Percentiles rank a stretch among this genome's conserved stretches.
These are phyloP conservation scores for Aphis craccivora DNA, from an alignment of 1,140 invertebrate genomes.

Conservation along the genomic window DNA sequence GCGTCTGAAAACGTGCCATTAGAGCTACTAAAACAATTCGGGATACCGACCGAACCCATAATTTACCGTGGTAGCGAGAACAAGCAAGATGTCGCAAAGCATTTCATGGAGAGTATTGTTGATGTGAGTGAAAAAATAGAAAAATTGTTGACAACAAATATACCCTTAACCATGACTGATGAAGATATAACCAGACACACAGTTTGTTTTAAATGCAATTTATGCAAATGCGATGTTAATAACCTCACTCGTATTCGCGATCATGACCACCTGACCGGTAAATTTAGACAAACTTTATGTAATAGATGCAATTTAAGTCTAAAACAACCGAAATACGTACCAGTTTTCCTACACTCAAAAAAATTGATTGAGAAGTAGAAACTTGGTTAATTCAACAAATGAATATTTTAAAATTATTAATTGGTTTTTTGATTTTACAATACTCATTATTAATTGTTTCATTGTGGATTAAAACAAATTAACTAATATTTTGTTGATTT, in stretches of 20 bases:
- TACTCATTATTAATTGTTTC: no score
- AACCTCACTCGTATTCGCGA: not conserved
- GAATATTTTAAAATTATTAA: no score
- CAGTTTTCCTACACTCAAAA: not conserved
- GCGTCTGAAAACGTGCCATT: not conserved
- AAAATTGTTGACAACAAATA: not conserved
- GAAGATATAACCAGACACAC: not conserved
- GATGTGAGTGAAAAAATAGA: not conserved
- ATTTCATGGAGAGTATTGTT: not conserved
- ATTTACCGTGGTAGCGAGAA: not conserved
- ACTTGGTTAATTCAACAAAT: no score
- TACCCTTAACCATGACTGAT: not conserved
- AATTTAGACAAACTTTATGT: not conserved
- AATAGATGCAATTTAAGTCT: conserved; percentile 10
- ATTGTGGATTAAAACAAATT: no score
- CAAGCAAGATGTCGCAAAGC: not conserved
- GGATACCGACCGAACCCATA: not conserved
- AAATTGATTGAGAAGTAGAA: no score
- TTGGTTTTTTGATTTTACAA: no score
- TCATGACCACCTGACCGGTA: not conserved
- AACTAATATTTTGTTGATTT: no score
- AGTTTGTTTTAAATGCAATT: not conserved
- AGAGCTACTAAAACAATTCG: not conserved
- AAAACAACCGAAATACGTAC: conserved; percentile 6
- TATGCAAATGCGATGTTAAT: not conserved